A percentile compares a stretch with the other conserved stretches of the same genome.
phyloP scores from a whole-genome alignment of 2,797 vertebrate genomes.

The Poecilia velifera region DNA sequence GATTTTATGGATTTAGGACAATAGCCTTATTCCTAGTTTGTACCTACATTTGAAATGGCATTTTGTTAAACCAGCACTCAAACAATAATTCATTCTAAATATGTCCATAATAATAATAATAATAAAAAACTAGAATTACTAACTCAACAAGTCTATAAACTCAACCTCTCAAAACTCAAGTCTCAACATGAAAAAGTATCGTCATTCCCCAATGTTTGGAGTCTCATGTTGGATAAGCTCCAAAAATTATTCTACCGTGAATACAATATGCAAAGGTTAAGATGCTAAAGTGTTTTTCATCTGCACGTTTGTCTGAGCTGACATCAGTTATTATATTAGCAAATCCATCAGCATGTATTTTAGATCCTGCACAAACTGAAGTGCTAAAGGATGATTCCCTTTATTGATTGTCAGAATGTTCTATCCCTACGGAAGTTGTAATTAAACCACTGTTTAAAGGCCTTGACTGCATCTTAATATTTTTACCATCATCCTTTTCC shows the following conservation, averaged over 20 bases:
- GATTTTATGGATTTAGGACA: background rate
- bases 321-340: background rate
- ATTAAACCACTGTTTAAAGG: background rate
- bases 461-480: background rate
- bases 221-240: background rate
- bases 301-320: background rate
- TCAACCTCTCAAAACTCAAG: background rate
- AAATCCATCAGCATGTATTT: background rate
- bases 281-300: background rate
- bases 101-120: too few species aligned
- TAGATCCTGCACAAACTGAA: background rate
- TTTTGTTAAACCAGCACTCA: background rate
- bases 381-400: background rate
- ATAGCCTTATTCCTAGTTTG: background rate
- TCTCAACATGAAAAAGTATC: background rate
- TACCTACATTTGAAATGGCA: background rate
- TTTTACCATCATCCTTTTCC: background rate
- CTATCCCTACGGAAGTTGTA: background rate
- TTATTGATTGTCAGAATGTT: background rate
- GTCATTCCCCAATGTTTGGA: background rate
- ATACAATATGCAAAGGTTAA: background rate
- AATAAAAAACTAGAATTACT: background rate
- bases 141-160: background rate
- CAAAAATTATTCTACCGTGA: background rate
- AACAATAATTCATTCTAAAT: background rate